Evolutionary conservation across 2,113 vertebrate species (phyloP).

Genomic region (Sylvietta virens): DNA sequence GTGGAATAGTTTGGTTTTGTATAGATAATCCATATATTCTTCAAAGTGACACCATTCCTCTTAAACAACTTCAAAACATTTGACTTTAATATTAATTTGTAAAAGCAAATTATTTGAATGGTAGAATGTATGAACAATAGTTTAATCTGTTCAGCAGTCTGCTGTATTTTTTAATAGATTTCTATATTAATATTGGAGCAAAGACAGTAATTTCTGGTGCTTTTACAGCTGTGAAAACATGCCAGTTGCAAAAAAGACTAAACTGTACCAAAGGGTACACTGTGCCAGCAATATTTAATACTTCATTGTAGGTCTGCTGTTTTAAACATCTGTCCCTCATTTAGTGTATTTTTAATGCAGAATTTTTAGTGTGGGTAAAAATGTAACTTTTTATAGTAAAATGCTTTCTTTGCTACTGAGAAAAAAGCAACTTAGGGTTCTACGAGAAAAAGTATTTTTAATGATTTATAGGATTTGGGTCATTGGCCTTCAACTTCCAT

Average conservation of each 20-base stretch:
- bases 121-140: slow-evolving; percentile 37
- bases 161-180: slow-evolving; percentile 62
- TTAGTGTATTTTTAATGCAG: slow-evolving; percentile 66
- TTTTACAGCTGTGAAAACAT: slow-evolving; percentile 76
- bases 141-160: slow-evolving; percentile 24
- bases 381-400: slow-evolving; percentile 58
- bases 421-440: slow-evolving; percentile 18
- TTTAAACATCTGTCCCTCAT: slow-evolving; percentile 75
- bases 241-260: slow-evolving; percentile 64
- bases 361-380: slow-evolving; percentile 52
- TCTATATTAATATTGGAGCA: slow-evolving; percentile 70
- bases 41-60: background rate
- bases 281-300: slow-evolving; percentile 72
- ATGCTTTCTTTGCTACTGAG: slow-evolving; percentile 46
- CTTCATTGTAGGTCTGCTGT: slow-evolving; percentile 63
- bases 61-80: background rate
- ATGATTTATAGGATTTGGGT: slow-evolving; percentile 33
- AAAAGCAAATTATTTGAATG: slow-evolving; percentile 19
- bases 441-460: slow-evolving; percentile 27
- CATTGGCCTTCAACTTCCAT: background rate
- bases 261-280: slow-evolving; percentile 68
- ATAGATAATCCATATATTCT: background rate
- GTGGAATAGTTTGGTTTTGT: background rate
- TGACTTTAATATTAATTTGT: background rate
- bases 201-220: slow-evolving; percentile 64